Conservation (phyloP, 2,113 vertebrate species). For the Odocoileus virginianus region DNA sequence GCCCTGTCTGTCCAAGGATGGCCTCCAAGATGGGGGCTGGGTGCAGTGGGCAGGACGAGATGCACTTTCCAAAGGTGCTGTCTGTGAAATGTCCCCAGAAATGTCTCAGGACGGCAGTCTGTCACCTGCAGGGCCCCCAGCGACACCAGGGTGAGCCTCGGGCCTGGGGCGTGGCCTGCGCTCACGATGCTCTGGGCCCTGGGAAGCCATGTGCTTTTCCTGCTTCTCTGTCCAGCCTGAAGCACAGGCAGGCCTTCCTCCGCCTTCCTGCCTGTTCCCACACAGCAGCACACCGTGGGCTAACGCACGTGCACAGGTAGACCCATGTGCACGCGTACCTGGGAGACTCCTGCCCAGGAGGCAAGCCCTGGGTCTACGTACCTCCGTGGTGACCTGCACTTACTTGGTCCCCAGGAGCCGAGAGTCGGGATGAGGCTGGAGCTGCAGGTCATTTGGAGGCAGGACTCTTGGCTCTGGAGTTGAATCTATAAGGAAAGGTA, state of each 20-base stretch:
- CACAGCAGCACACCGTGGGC: accelerated
- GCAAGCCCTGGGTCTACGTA: accelerated
- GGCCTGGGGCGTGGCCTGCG: background rate
- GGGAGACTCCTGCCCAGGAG: accelerated
- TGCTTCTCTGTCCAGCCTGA: background rate
- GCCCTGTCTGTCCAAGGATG: background rate
- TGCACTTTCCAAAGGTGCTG: background rate
- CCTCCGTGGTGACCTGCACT: background rate
- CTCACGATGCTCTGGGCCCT: background rate
- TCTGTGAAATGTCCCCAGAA: background rate
- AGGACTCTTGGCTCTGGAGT: background rate
- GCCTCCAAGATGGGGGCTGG: background rate
- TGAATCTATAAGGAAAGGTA: background rate
- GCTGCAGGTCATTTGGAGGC: background rate
- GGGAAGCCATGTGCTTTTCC: background rate
- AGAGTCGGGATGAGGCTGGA: background rate
- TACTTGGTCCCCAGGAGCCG: no score
- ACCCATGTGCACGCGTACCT: no score
- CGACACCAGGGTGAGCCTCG: background rate
- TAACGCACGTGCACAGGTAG: accelerated
- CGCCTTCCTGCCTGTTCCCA: no score
- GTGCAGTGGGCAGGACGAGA: background rate
- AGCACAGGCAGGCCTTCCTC: background rate
- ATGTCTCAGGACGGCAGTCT: background rate
- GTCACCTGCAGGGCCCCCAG: background rate